phyloP scores from a whole-genome alignment of 2,113 vertebrate genomes.

The Halichoerus grypus region DNA sequence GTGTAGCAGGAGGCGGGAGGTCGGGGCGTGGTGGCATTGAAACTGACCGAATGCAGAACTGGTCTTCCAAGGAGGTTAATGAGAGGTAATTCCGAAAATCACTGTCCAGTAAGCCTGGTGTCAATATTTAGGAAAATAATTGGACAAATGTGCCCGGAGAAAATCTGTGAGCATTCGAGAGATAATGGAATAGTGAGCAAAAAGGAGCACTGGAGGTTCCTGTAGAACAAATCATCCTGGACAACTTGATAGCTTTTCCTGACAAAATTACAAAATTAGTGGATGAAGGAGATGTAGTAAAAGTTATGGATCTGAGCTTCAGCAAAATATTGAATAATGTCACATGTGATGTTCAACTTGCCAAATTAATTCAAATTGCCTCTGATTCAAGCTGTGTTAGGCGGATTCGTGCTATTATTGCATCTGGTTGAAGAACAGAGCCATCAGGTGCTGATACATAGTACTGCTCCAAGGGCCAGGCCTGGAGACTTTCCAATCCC shows the following conservation, averaged over 20 bases:
- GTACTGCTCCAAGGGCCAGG: neutral
- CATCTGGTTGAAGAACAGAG: constrained; percentile 27
- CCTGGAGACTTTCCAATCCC: neutral
- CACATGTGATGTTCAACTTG: neutral
- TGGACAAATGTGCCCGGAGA: constrained; percentile 63
- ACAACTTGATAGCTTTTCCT: constrained; percentile 78
- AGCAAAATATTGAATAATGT: constrained; percentile 43
- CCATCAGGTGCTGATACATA: neutral
- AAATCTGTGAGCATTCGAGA: constrained; percentile 53
- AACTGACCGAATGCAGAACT: neutral
- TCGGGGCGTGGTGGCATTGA: neutral
- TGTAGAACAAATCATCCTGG: constrained; percentile 75
- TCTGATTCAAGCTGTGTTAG: neutral
- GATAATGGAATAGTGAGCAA: constrained; percentile 60
- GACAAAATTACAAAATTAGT: constrained; percentile 79
- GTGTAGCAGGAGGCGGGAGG: neutral
- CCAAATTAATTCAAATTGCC: constrained; percentile 56
- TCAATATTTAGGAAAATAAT: constrained; percentile 80
- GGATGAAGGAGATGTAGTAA: constrained; percentile 42
- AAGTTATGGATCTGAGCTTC: constrained; percentile 60
- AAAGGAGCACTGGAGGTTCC: constrained; percentile 52
- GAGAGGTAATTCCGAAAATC: constrained; percentile 74
- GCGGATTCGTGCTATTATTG: neutral
- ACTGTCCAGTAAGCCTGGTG: constrained; percentile 62
- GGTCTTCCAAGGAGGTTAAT: constrained; percentile 70